Evolutionary conservation across 2,888 invertebrate species (phyloP), one percentile per base, ranked within the genome.

Genomic region (Scaeva pyrastri): DNA sequence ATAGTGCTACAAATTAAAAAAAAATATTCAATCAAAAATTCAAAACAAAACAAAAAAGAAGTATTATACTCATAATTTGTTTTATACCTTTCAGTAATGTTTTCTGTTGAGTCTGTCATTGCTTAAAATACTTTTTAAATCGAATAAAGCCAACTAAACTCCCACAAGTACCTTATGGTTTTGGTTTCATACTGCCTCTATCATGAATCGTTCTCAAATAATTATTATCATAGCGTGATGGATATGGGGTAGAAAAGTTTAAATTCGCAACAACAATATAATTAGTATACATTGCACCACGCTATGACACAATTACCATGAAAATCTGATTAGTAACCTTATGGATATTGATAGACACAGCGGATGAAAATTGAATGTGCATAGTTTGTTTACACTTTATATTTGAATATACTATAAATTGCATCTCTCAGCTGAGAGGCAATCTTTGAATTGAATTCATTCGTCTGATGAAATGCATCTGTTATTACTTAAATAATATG

Each of bases 241-340:
- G 16, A 8, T 31, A 31, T 5, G 31, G 5, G n/a, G 23, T 58
- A 45, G n/a, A 8, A 64, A 11, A 41, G 1, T 43, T 43, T 10
- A 11, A 64, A 50, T 72, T 84, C 71, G 4, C 66, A 43, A 52
- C 21, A 19, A 23, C 31, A 64, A 56, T 66, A 48, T 78, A 84
- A 79, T 84, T 84, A 71, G 14, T n/a, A 55, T n/a, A 36, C 55
- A 45, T 14, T 26, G 14, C 6, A 19, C 56, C 43, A 58, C 48
- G 16, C 12, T 12, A 41, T 56, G 14, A n/a, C 26, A 26, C 31
- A 21, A 72, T 26, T 31, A 72, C 58, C 71, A 19, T 45, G 39
- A 45, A 23, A 14, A 43, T 74, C 16, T 31, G 23, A 74, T 74
- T 68, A 72, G 43, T 62, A 14, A 19, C 8, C 36, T 4, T 39